Conservation (phyloP, 2,888 invertebrate genomes). For the Acronicta alni region DNA sequence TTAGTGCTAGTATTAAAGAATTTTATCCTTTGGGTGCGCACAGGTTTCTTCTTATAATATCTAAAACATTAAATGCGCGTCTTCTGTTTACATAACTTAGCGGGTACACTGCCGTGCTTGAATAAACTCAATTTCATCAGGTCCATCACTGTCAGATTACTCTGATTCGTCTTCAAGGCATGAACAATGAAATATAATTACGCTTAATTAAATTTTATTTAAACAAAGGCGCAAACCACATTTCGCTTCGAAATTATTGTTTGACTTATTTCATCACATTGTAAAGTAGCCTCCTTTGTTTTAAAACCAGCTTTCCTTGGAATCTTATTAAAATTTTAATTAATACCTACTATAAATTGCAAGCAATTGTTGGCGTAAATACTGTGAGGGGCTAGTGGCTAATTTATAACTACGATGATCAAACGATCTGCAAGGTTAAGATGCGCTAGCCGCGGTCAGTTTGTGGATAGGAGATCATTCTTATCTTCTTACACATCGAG, state of each 20-base stretch:
- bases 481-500: too few species aligned
- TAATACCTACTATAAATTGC: constrained; percentile 74
- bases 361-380: constrained; percentile 62
- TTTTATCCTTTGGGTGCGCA: too few species aligned
- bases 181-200: constrained; percentile 67
- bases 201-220: constrained; percentile 71
- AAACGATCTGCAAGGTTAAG: too few species aligned
- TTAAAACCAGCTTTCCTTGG: constrained; percentile 65
- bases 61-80: too few species aligned
- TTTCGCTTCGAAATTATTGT: constrained; percentile 70
- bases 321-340: constrained; percentile 78
- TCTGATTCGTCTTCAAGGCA: constrained; percentile 55
- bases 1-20: too few species aligned
- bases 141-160: constrained; percentile 42
- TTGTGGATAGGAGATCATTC: too few species aligned
- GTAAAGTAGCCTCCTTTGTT: constrained; percentile 71
- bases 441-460: too few species aligned
- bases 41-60: too few species aligned
- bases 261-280: constrained; percentile 74
- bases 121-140: constrained; percentile 35
- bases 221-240: constrained; percentile 70
- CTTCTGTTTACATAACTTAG: background rate
- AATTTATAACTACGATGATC: too few species aligned
- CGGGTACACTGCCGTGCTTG: background rate
- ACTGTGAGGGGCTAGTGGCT: too few species aligned